Base-by-base conservation (phyloP, 2,888 invertebrate genomes). In the Timema podura region DNA sequence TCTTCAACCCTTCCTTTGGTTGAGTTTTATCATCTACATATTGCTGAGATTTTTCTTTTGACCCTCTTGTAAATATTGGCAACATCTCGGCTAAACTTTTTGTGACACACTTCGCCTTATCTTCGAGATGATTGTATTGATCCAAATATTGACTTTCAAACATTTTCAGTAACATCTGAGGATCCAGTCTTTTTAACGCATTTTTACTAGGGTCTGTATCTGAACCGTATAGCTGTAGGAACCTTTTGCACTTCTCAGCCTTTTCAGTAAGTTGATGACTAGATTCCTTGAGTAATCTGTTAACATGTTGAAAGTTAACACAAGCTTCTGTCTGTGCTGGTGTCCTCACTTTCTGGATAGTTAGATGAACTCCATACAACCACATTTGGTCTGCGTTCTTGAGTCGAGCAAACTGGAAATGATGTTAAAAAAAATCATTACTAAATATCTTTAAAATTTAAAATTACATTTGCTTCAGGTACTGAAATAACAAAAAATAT, bases 281-380 rank as follows among this genome's bases (percentile, higher is more conserved):
- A n/a, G 77, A 75, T 10, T 75, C 73, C 69, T 75, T 75, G 10
- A 77, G 67, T 16, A 75, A 75, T 44, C 74, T 73, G 48, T 76
- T 76, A 10, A 77, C 75, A 61, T 74, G 73, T 11, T 73, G 69
- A 68, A 76, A 76, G 66, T 77, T 75, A 51, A 76, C 72, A 10
- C 71, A 64, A 13, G 65, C 30, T 44, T 70, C 51, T n/a, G 68
- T 45, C 15, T 69, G 65, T 13, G 61, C 30, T n/a, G 47, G 51
- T 11, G 74, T 65, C 51, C 79, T 77, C 11, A 77, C 76, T 46
- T 73, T 70, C 13, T 70, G 70, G 11, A 81, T 71, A 65, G 78
- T 75, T 0, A 82, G 74, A 73, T 77, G 79, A 71, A 82, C 79
- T 54, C 82, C 82, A 71, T 81, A 83, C 46, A 83, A 72, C 81